These are phyloP conservation scores for Benthosema pterotum DNA, from an alignment of 2,797 vertebrate genomes.

Conservation along the genomic window DNA sequence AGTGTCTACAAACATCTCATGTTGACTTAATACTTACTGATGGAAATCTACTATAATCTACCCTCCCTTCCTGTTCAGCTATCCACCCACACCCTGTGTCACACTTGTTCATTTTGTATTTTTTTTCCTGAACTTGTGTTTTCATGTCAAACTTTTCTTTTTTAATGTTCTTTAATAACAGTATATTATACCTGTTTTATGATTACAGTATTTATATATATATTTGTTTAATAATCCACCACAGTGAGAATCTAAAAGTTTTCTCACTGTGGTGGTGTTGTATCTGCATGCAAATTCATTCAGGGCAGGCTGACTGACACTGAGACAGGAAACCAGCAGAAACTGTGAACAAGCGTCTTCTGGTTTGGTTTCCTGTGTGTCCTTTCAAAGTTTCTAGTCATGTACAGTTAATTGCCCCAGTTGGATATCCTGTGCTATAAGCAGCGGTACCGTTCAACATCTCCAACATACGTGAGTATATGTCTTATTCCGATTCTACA, in stretches of 20 bases:
- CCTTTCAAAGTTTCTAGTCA: conserved; percentile 12
- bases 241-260: conserved; percentile 3
- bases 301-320: conserved; percentile 30
- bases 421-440: conserved; percentile 40
- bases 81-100: background rate
- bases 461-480: conserved; percentile 10
- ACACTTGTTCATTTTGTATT: background rate
- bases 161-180: too few species aligned
- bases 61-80: too few species aligned
- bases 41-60: too few species aligned
- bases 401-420: conserved; percentile 25
- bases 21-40: too few species aligned
- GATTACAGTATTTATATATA: too few species aligned
- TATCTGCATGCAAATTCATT: too few species aligned
- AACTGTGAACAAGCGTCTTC: conserved; percentile 28
- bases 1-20: too few species aligned
- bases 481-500: background rate
- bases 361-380: conserved; percentile 71
- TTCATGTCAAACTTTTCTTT: too few species aligned
- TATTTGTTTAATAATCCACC: too few species aligned
- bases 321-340: conserved; percentile 69
- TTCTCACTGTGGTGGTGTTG: background rate
- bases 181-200: too few species aligned
- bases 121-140: background rate
- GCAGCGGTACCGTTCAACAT: background rate